Base-by-base conservation (phyloP, 2,797 vertebrate genomes). In the Mionectes olivaceus region DNA sequence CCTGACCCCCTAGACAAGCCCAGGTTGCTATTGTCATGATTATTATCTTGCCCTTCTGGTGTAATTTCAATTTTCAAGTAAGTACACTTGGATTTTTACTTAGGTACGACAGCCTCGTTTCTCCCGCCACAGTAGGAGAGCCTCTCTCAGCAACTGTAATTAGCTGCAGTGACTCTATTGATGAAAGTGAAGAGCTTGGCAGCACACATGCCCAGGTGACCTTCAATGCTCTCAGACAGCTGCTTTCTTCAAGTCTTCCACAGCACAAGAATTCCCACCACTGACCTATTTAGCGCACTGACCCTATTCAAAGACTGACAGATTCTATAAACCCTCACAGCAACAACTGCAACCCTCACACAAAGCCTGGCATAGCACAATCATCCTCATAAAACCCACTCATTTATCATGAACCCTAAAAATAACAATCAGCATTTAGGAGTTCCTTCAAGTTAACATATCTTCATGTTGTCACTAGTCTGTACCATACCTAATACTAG, bases 71-170 rank as follows among this genome's bases (percentile, higher is more conserved):
- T 92, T 89, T 90, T 75, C 81, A 76, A 59, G 76, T n/a, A 61
- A 49, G 35, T 7, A 71, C 30, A 46, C 87, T 83, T 89, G 83
- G 87, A 92, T 80, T 87, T 92, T 92, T 60, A 83, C 37, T 49
- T 30, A 37, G 21, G 28, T 59, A 76, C 64, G 87, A 83, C 91
- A 95, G 89, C 57, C 64, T 64, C 83, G 78, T 56, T 92, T 79
- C 71, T 95, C 82, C 52, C 82, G 67, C n/a, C 64, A 67, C 84
- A 94, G 91, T 14, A 93, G 83, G 71, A 85, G 52, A 84, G 33
- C 43, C 22, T 67, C n/a, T 61, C 49, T 39, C 33, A 49, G 21
- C 9, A 6, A 24, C 50, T 78, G n/a, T 55, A 84, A 82, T 15
- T 87, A 95, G 35, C 44, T 78, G 52, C 41, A 74, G 37, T 49